Evolutionary conservation across 2,797 vertebrate species (phyloP).

Genomic region (Gambusia yucatana): DNA sequence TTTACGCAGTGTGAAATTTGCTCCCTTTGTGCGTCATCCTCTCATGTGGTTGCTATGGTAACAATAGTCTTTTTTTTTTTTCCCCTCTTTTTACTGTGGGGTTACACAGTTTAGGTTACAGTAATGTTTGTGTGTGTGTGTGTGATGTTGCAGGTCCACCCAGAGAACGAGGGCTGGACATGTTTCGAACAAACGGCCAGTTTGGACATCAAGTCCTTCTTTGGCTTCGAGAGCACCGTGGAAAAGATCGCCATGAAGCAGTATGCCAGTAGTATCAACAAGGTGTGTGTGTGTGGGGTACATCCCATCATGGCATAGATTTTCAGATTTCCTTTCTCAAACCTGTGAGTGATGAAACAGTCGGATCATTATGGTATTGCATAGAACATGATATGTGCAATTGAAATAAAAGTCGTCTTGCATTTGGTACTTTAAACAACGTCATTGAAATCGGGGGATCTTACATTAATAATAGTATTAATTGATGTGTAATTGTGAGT

Average conservation of each 20-base stretch:
- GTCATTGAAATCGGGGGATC: too few relatives aligned
- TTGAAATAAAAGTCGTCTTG: too few relatives aligned
- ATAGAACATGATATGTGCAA: too few relatives aligned
- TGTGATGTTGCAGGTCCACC: slow-evolving; percentile 86
- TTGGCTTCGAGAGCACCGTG: slow-evolving; percentile 96
- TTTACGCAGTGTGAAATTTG: slow-evolving; percentile 42
- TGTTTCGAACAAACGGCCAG: slow-evolving; percentile 97
- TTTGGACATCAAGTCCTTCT: slow-evolving; percentile 98
- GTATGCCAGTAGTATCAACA: slow-evolving; percentile 95
- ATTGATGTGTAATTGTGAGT: too few relatives aligned
- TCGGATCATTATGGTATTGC: neutral
- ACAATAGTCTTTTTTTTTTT: slow-evolving; percentile 1
- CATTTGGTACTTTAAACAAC: neutral
- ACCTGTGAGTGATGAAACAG: neutral
- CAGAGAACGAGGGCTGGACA: slow-evolving; percentile 97
- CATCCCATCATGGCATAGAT: neutral
- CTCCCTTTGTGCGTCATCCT: slow-evolving; percentile 42
- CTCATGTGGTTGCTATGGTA: slow-evolving; percentile 58
- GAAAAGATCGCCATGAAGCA: slow-evolving; percentile 99
- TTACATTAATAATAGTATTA: too few relatives aligned
- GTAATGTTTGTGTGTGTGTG: slow-evolving; percentile 8
- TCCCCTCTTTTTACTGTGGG: neutral
- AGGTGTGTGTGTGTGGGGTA: slow-evolving; percentile 66
- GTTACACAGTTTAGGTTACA: slow-evolving; percentile 29
- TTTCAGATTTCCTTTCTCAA: neutral